Evolutionary conservation across 2,113 vertebrate genomes (phyloP), one percentile per base, ranked within the genome.

Genomic region (Ctenodactylus gundi): DNA sequence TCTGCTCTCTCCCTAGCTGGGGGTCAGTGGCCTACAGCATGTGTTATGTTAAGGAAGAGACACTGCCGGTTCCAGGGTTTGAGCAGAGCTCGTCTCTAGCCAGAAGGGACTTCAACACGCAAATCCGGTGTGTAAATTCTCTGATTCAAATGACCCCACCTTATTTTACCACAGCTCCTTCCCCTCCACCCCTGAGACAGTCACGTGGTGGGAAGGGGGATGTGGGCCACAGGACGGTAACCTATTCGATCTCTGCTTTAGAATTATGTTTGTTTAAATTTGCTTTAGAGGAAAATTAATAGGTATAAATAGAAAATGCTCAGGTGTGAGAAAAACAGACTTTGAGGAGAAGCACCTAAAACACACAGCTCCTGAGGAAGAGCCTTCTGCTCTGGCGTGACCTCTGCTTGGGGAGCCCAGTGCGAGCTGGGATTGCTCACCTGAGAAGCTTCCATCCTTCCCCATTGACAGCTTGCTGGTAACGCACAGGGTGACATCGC

Each of bases 261-360:
- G 44, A 80, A 89, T 89, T 92, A 51, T 57, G 53, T 83, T 96
- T 96, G 55, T 64, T 75, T 95, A 89, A 96, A 91, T 95, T 91
- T 81, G 36, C 68, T 80, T 76, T n/a, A 90, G 41, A 58, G 60
- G 3, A 68, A 92, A 95, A 93, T 96, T 46, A 94, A 84, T 92
- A 20, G 36, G 7, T 86, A 95, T 70, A 95, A 91, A 87, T 49
- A 96, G 55, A 91, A 83, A 93, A 93, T 81, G 70, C 14, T 84
- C n/a, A 93, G 83, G 31, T 75, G 78, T 72, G 25, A 96, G 57
- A 90, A 93, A 91, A 87, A 91, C 23, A 93, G 27, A 88, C 55
- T 73, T 82, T 3, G 41, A 94, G 23, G 41, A 84, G n/a, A 91
- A 85, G 3, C 57, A 29, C 70, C 93, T 89, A 65, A 95, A 95